A percentile compares a stretch with the other conserved stretches of the same genome.
Evolutionary conservation across 2,797 vertebrate species (phyloP).

Genomic region (Smutsia gigantea): DNA sequence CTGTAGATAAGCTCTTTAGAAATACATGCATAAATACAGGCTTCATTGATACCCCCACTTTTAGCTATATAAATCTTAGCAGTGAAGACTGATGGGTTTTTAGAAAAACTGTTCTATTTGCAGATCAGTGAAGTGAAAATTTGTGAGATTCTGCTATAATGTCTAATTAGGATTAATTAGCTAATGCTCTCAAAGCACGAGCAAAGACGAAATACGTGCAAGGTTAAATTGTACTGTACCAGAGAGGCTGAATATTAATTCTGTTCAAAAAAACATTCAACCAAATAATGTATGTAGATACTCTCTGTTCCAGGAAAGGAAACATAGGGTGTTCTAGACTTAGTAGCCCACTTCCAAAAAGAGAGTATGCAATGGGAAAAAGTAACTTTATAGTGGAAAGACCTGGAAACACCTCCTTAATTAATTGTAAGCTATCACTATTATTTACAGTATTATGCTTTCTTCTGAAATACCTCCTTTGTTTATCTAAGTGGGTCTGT

Average conservation of each 20-base stretch:
- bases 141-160: slow-evolving; percentile 38
- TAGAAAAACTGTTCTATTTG: slow-evolving; percentile 55
- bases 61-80: slow-evolving; percentile 19
- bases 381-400: not conserved
- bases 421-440: not conserved
- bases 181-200: slow-evolving; percentile 43
- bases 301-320: not conserved
- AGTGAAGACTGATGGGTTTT: slow-evolving; percentile 5
- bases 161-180: slow-evolving; percentile 74
- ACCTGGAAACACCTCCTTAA: not conserved
- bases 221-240: not conserved
- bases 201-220: not conserved
- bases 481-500: not conserved
- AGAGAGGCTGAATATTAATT: slow-evolving; percentile 24
- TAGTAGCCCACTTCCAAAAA: not conserved
- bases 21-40: not conserved
- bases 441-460: not conserved
- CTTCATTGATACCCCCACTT: not conserved
- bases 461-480: not conserved
- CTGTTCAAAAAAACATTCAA: not conserved
- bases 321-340: not conserved
- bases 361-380: not conserved
- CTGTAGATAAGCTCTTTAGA: slow-evolving; percentile 46
- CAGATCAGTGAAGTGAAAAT: slow-evolving; percentile 54
- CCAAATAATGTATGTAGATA: not conserved